phyloP scores from a whole-genome alignment of 2,888 invertebrate species.

The Eristalinus aeneus region DNA sequence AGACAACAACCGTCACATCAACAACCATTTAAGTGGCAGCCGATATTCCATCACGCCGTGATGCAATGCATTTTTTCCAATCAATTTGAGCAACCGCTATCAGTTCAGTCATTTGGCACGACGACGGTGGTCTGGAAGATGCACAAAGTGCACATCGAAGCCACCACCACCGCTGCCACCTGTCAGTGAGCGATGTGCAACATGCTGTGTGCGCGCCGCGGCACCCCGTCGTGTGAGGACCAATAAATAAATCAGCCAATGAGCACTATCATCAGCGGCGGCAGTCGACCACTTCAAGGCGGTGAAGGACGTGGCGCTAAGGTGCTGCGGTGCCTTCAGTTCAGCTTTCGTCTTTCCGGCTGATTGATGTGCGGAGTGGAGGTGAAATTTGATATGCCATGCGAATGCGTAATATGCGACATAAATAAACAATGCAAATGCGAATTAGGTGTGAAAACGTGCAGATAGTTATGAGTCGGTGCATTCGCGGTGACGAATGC shows the following conservation, averaged over 20 bases:
- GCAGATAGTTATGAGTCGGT: slow-evolving; percentile 13
- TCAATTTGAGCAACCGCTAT: slow-evolving; percentile 60
- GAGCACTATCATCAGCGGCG: not conserved
- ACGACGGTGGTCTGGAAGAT: slow-evolving; percentile 27
- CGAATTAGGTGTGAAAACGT: slow-evolving; percentile 59
- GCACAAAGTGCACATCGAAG: not conserved
- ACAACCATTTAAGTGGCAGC: slow-evolving; percentile 27
- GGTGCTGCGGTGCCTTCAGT: slow-evolving; percentile 8
- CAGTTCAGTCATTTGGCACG: slow-evolving; percentile 33
- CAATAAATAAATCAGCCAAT: slow-evolving; percentile 62
- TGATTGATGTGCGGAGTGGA: slow-evolving; percentile 57
- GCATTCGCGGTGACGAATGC: not conserved
- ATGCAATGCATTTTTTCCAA: slow-evolving; percentile 25
- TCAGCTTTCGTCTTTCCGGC: slow-evolving; percentile 55
- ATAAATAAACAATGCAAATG: slow-evolving; percentile 68
- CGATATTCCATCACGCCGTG: slow-evolving; percentile 25
- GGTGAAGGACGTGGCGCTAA: not conserved
- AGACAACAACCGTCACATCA: not conserved
- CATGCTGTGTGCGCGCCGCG: slow-evolving; percentile 30
- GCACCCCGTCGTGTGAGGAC: slow-evolving; percentile 55
- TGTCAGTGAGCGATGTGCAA: slow-evolving; percentile 29
- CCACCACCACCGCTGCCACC: slow-evolving; percentile 32
- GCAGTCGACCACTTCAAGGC: not conserved
- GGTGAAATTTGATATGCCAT: slow-evolving; percentile 66
- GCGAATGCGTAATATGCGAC: slow-evolving; percentile 54